Conservation (phyloP, 2,113 vertebrate genomes). For the Eleginops maclovinus region DNA sequence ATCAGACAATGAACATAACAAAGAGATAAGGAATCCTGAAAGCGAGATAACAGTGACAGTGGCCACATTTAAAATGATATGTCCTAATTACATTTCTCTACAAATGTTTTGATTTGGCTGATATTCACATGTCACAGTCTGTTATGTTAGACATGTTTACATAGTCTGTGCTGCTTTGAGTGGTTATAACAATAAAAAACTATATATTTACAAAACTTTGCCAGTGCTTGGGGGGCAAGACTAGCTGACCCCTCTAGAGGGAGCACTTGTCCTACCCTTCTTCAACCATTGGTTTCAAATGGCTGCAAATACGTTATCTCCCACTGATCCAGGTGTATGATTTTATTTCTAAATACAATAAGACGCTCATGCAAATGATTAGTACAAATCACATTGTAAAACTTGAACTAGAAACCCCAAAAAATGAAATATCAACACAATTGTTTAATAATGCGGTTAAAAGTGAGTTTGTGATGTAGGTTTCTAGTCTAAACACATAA, state of each 20-base stretch:
- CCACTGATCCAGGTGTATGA: not conserved
- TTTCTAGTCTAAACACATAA: not conserved
- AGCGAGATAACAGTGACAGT: not conserved
- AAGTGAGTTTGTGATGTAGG: not conserved
- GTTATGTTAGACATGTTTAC: not conserved
- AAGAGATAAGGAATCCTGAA: not conserved
- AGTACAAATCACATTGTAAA: not conserved
- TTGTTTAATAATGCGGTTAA: not conserved
- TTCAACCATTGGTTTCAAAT: not conserved
- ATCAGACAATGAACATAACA: not conserved
- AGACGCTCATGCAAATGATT: not conserved
- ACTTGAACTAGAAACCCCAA: not conserved
- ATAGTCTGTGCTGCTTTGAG: not conserved
- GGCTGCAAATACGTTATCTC: not conserved
- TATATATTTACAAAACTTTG: not conserved
- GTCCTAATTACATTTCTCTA: not conserved
- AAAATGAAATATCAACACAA: not conserved
- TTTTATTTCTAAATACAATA: not conserved
- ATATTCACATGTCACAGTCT: not conserved
- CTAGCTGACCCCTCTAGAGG: conserved; percentile 52
- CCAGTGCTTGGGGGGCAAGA: not conserved
- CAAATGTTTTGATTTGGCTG: not conserved
- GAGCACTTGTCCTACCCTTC: conserved; percentile 29
- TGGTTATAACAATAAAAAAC: not conserved
- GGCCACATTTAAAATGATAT: too few relatives aligned